Base-by-base conservation (phyloP, 2,113 vertebrate genomes). In the Solea solea region DNA sequence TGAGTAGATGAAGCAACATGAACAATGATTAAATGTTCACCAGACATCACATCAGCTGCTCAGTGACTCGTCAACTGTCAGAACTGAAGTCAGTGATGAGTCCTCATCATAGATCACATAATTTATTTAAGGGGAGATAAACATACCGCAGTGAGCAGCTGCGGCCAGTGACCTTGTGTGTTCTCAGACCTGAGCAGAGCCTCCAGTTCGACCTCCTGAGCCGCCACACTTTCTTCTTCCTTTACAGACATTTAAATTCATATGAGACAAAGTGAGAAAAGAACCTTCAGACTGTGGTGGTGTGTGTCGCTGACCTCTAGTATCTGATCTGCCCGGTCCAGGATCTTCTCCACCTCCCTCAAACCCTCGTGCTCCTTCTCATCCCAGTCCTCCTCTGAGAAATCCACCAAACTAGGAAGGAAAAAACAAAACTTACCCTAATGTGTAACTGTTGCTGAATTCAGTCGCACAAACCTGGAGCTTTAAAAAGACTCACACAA, bases 211-310 rank as follows among this genome's bases (percentile, higher is more conserved):
- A 84, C 83, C 55, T 94, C 93, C 76, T 94, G 92, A 54, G 74
- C 88, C 39, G 94, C 64, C n/a, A 92, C 89, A 7, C 59, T 65
- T 58, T 95, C 94, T 58, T 94, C 93, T 57, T 92, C 93, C 93
- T 94, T 76, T 14, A 57, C 57, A 55, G 0, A 53, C 0, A 34
- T 46, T 40, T 7, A 3, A 27, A 5, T 11, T 41, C 10, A 0
- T 14, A 6, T 52, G 48, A 44, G 3, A 51, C 12, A 3, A 41
- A 25, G 8, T 14, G 11, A 28, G 1, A 41, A 16, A 27, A 10
- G 0, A 49, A 58, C 0, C 14, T 42, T 5, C 2, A 13, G 70
- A 15, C 27, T 25, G 1, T 15, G 27, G 3, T 44, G 27, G 62
- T 44, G 7, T 9, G 9, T 48, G 21, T 8, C 2, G 15, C 73